Conservation (phyloP, 2,113 vertebrate species). For the Alligator sinensis region DNA sequence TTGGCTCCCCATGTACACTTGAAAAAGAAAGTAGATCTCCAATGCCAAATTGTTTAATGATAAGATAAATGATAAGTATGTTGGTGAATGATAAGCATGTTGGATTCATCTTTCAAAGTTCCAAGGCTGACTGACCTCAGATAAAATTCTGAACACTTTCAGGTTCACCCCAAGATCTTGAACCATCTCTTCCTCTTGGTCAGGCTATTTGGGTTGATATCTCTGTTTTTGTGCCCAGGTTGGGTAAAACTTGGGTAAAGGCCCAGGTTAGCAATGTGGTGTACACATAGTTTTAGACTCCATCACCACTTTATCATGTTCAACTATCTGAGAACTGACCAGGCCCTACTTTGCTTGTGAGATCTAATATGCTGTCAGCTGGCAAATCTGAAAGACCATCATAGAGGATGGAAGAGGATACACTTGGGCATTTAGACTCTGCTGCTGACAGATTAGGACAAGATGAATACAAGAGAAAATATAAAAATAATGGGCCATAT, state of each 20-base stretch:
- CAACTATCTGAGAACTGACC: neutral
- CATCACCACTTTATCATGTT: too few relatives aligned
- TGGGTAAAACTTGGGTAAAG: too few relatives aligned
- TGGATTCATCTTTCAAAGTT: neutral
- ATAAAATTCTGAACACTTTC: neutral
- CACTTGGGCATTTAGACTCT: neutral
- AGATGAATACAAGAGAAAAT: neutral
- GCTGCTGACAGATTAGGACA: neutral
- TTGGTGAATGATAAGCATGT: neutral
- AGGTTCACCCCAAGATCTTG: neutral
- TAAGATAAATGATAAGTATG: neutral
- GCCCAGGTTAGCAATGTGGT: too few relatives aligned
- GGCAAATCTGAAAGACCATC: neutral
- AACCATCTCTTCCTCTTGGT: neutral
- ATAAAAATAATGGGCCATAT: neutral
- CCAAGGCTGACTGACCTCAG: too few relatives aligned
- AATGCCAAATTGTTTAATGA: rapidly evolving
- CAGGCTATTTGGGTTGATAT: neutral
- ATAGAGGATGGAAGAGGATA: neutral
- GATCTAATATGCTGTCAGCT: neutral
- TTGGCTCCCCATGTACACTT: neutral
- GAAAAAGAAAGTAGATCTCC: neutral
- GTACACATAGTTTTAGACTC: neutral
- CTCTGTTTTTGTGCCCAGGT: neutral
- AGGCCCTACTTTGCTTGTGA: neutral